These are phyloP conservation scores for Dinothrombium tinctorium DNA, from an alignment of 1,140 invertebrate genomes.

Conservation along the genomic window DNA sequence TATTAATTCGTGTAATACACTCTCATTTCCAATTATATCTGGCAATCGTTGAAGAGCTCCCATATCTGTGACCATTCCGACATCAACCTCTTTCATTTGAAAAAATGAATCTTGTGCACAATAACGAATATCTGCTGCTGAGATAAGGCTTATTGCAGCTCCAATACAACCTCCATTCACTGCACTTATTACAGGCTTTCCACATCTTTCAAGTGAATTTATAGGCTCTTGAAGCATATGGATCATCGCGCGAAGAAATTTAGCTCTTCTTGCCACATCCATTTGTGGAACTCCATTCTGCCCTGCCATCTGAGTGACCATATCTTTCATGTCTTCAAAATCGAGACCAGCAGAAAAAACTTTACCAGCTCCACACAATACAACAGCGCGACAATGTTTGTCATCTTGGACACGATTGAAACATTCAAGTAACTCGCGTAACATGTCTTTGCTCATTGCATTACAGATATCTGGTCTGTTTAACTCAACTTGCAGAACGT, in stretches of 20 bases:
- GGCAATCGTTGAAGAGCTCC: constrained; percentile 78
- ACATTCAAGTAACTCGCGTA: constrained; percentile 47
- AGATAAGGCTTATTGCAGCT: constrained; percentile 62
- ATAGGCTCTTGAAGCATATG: constrained; percentile 48
- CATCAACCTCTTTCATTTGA: constrained; percentile 56
- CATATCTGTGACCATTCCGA: constrained; percentile 78
- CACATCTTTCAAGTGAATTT: constrained; percentile 49
- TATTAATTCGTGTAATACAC: constrained; percentile 58
- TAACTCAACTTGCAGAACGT: constrained; percentile 67
- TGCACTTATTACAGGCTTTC: constrained; percentile 70
- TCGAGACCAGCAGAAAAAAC: constrained; percentile 47
- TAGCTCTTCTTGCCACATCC: constrained; percentile 55
- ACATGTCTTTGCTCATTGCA: constrained; percentile 41
- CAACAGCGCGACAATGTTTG: constrained; percentile 46
- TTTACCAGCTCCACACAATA: constrained; percentile 56
- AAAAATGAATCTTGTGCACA: constrained; percentile 76
- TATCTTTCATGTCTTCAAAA: constrained; percentile 14
- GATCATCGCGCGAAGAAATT: constrained; percentile 38
- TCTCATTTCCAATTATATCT: constrained; percentile 70
- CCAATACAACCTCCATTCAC: constrained; percentile 73
- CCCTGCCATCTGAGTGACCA: constrained; percentile 8
- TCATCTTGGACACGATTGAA: constrained; percentile 7
- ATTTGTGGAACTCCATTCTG: constrained; percentile 24
- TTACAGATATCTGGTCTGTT: constrained; percentile 72
- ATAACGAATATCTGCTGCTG: constrained; percentile 71